Conservation (phyloP, 1,140 invertebrate species). For the Oncopodura yosiiana region DNA sequence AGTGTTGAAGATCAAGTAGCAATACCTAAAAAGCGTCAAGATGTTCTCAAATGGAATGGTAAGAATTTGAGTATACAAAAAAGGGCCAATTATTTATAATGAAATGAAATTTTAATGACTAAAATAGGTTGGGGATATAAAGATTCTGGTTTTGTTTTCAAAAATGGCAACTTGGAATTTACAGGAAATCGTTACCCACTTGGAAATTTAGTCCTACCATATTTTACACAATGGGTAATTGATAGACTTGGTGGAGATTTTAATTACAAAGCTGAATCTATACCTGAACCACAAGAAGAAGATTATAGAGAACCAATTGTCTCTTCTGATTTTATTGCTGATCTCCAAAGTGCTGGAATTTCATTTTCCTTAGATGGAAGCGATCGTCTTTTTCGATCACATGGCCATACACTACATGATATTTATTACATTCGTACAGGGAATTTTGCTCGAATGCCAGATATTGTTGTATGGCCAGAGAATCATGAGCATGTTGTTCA, state of each 20-base stretch:
- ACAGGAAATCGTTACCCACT: conserved; percentile 75
- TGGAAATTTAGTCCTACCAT: conserved; percentile 62
- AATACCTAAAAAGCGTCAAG: too few species aligned
- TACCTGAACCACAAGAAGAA: conserved; percentile 44
- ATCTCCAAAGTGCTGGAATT: conserved; percentile 41
- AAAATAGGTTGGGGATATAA: conserved; percentile 98
- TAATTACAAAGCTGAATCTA: conserved; percentile 36
- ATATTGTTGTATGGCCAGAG: conserved; percentile 77
- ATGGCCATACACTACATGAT: conserved; percentile 90
- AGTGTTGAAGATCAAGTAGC: too few species aligned
- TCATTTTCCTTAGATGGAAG: conserved; percentile 64
- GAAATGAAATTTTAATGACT: too few species aligned
- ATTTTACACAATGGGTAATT: conserved; percentile 70
- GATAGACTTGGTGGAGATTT: conserved; percentile 58
- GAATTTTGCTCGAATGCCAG: conserved; percentile 73
- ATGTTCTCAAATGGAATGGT: conserved; percentile 92
- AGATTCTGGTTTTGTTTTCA: conserved; percentile 69
- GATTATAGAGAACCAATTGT: conserved; percentile 48
- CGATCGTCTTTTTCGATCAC: conserved; percentile 79
- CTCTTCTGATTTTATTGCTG: conserved; percentile 39
- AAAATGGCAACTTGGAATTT: conserved; percentile 55
- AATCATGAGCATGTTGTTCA: conserved; percentile 70
- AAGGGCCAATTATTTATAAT: too few species aligned
- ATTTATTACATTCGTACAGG: conserved; percentile 63
- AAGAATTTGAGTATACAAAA: too few species aligned